phyloP scores from a whole-genome alignment of 1,140 invertebrate genomes.

The Drosophila novamexicana region DNA sequence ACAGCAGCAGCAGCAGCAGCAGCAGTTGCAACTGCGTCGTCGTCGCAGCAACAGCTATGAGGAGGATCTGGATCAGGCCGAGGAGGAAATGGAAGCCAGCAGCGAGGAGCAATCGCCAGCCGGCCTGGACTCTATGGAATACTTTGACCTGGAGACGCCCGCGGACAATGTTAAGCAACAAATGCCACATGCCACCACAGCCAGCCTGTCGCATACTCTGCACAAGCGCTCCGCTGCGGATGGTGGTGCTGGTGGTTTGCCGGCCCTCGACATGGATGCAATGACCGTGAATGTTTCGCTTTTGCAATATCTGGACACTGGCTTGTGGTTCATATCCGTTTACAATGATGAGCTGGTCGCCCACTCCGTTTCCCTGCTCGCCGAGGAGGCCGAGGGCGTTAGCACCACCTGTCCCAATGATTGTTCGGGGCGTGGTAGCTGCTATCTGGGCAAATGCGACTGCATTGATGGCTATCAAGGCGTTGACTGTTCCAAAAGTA shows the following conservation, averaged over 20 bases:
- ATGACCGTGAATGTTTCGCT: constrained; percentile 93
- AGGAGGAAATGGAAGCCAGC: constrained; percentile 11
- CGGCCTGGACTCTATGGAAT: constrained; percentile 48
- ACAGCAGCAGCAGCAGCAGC: constrained; percentile 10
- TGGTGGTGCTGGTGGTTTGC: constrained; percentile 70
- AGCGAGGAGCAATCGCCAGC: constrained; percentile 35
- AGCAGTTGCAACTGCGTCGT: constrained; percentile 7
- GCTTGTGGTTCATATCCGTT: constrained; percentile 97
- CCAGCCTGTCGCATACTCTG: constrained; percentile 13
- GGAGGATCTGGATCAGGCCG: constrained; percentile 31
- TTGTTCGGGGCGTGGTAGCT: constrained; percentile 97
- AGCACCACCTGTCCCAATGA: constrained; percentile 96
- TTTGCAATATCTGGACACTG: constrained; percentile 95
- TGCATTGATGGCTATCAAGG: constrained; percentile 98
- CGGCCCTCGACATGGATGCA: constrained; percentile 86
- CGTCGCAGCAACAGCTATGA: constrained; percentile 61
- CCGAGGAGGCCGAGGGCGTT: constrained; percentile 93
- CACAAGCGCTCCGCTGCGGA: constrained; percentile 68
- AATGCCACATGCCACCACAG: constrained; percentile 4
- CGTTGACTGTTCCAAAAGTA: constrained; percentile 95
- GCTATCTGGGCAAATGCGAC: constrained; percentile 96
- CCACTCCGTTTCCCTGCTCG: constrained; percentile 91
- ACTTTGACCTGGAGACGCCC: constrained; percentile 67
- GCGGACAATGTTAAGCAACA: constrained; percentile 63
- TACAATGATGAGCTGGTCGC: constrained; percentile 97